Base-by-base conservation (phyloP, 2,888 invertebrate genomes). In the Acanthosepion pharaonis region DNA sequence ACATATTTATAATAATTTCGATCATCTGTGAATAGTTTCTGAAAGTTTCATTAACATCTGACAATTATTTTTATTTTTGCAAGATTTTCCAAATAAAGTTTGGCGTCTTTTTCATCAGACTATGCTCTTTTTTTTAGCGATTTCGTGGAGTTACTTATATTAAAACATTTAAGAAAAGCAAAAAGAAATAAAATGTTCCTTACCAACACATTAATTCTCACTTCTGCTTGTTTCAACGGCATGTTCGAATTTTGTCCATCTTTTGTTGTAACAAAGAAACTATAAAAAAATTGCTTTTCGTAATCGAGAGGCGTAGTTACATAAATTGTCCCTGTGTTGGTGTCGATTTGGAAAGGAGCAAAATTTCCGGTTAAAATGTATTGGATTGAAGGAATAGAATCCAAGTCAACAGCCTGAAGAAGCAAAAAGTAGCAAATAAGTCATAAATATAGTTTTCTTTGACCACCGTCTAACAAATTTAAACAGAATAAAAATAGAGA, bases 141-240 rank as follows among this genome's bases (percentile, higher is more conserved):
- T n/a, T n/a, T n/a, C n/a, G n/a, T n/a, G n/a, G n/a, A n/a, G n/a
- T n/a, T n/a, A n/a, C n/a, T n/a, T n/a, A n/a, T n/a, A 42, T 42
- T 42, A 25, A 28, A 64, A 8, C 28, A 64, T 28, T 55, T 51
- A 2, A 91, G 20, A n/a, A 93, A n/a, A 91, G 33, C 64, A 94
- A 64, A 25, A 28, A 92, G 28, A 18, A 20, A 94, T 2, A 91
- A 94, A 42, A 59, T 28, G 48, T 23, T 8, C 95, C 96, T 95
- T 95, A 97, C 97, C 95, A 96, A 78, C 18, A 97, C 97, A 94
- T 95, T 96, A 91, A 97, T 96, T 49, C 95, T 95, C 48, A 97
- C 96, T 25, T 96, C 95, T 15, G 96, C 96, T 9, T 96, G 95
- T 33, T 96, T 94, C n/a, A 96, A 96, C 6, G 95, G 95, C 15